Evolutionary conservation across 2,113 vertebrate genomes (phyloP), one percentile per base, ranked within the genome.

Genomic region (Trematomus loennbergii): DNA sequence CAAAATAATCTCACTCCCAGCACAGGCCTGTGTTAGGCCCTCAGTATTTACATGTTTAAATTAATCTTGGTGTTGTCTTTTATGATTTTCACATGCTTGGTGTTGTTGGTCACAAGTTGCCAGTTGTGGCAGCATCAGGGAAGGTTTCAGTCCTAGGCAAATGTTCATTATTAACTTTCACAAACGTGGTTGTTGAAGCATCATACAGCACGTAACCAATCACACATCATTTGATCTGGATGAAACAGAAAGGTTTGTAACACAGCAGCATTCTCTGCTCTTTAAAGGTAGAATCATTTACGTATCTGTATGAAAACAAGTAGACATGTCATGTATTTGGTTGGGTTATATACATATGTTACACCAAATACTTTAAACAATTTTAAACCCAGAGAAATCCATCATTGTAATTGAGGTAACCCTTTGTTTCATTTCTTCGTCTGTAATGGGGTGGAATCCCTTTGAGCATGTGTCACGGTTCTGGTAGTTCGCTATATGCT

Each of bases 181-280:
- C 22, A 86, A 59, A 48, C 20, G 33, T 63, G 46, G 17, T 15
- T 72, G 29, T 68, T 13, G 40, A 9, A 53, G 18, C 12, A 15
- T 45, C 61, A 50, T 1, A 12, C 17, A 2, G 6, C 15, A 29
- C 10, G 5, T 40, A 13, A 33, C 79, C 61, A 67, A 72, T 74
- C 67, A 52, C 15, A 25, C 8, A 9, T 58, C 54, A 57, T 33
- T 18, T 15, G 4, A 16, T 25, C 9, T 67, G 57, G 45, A 67
- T 22, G 80, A 74, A 79, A 73, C 60, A 78, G 82, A 76, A 82
- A 75, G 58, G 40, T 45, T 72, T 71, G 63, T 53, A 36, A 29
- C 8, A 11, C 57, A 53, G 73, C 50, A 46, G 53, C 53, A 6
- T 5, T 11, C 63, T 67, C 70, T 36, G 60, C 48, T 79, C 48